Base-by-base conservation (phyloP, 2,113 vertebrate genomes). In the Apus apus region DNA sequence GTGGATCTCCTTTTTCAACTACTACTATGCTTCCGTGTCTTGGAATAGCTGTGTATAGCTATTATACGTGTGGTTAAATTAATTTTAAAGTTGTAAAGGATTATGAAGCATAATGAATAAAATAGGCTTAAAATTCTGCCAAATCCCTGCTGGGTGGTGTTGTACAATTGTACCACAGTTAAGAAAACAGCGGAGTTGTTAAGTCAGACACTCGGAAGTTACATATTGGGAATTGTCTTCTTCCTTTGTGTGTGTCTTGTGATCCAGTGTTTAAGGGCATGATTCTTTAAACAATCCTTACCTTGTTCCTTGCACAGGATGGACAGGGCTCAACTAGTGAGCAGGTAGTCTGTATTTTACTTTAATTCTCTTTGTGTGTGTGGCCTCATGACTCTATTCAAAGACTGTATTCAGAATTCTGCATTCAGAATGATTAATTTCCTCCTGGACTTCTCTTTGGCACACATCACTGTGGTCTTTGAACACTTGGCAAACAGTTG, bases 371-470 rank as follows among this genome's bases (percentile, higher is more conserved):
- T 85, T 80, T 85, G 12, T 65, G 15, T 56, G 3, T 68, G 54
- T 76, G 70, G 43, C 54, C 53, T 89, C 36, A 17, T 65, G 32
- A 50, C 56, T 90, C 60, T 38, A 54, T 81, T 85, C 30, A 73
- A 64, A 65, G 76, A 67, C 58, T 64, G n/a, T 20, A 21, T 48
- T 48, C 32, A 38, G 38, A 38, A 38, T 38, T 77, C 64, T 87
- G 60, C 64, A 26, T 85, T 90, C 74, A 90, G 50, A 65, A 72
- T 92, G 71, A 85, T 95, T 90, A 72, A 92, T 87, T 84, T 94
- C n/a, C 73, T 80, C 64, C 50, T 81, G 78, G 68, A 85, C 54
- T 94, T 77, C 60, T 87, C 68, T 68, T 70, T 95, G 85, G 85
- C 89, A 48, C 16, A 9, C 36, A 13, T 34, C 38, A 18, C 50